phyloP scores from a whole-genome alignment of 2,113 vertebrate genomes.

The Mormoops blainvillei region DNA sequence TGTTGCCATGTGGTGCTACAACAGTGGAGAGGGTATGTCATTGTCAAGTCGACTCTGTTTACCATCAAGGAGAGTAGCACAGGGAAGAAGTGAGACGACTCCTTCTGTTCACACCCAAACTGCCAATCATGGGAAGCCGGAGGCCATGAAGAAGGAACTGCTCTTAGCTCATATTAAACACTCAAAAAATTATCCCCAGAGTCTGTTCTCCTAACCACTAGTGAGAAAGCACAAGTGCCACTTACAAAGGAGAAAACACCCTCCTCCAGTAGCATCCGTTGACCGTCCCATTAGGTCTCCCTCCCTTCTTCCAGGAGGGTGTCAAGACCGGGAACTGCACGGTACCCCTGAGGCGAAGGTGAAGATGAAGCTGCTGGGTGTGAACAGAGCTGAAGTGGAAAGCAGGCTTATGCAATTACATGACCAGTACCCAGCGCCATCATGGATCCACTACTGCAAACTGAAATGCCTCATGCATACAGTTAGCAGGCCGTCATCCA shows the following conservation, averaged over 20 bases:
- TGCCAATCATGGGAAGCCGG: background rate
- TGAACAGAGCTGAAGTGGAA: slow-evolving; percentile 82
- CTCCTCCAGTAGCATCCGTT: background rate
- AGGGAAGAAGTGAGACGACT: background rate
- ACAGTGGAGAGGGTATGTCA: background rate
- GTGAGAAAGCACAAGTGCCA: background rate
- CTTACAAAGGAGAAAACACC: background rate
- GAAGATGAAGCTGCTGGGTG: slow-evolving; percentile 84
- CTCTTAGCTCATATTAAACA: background rate
- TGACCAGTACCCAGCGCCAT: slow-evolving; percentile 87
- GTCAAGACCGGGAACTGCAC: too few relatives aligned
- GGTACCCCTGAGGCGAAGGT: slow-evolving; percentile 83
- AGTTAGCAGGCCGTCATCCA: slow-evolving; percentile 86
- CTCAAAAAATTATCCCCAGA: background rate
- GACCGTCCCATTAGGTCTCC: background rate
- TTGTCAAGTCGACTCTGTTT: background rate
- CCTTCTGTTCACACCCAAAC: background rate
- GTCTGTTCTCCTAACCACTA: background rate
- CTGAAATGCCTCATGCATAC: slow-evolving; percentile 89
- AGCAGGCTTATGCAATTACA: slow-evolving; percentile 87
- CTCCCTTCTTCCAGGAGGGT: background rate
- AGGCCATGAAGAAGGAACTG: background rate
- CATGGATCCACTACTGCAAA: slow-evolving; percentile 90
- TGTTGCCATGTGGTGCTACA: background rate
- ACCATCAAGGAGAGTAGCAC: background rate